A percentile compares a stretch with the other conserved stretches of the same genome.
Evolutionary conservation across 2,113 vertebrate species (phyloP).

Genomic region (Laterallus jamaicensis): DNA sequence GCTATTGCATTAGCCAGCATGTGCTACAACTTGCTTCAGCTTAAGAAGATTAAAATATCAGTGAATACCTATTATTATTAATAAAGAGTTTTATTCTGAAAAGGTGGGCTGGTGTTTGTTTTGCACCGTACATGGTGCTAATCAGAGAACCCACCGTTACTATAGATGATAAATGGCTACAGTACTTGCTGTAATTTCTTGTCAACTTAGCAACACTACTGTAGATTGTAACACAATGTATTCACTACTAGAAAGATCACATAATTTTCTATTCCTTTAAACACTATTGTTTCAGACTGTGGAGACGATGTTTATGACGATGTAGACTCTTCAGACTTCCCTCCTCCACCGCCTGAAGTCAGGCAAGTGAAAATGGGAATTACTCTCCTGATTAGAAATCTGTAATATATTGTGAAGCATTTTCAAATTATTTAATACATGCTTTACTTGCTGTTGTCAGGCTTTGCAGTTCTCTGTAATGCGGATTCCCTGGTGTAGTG

Average conservation of each 20-base stretch:
- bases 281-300: conserved; percentile 47
- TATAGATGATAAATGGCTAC: neutral
- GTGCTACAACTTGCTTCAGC: neutral
- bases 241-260: neutral
- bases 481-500: neutral
- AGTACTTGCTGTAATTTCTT: neutral
- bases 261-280: neutral
- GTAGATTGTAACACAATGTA: neutral
- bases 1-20: neutral
- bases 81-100: neutral
- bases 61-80: neutral
- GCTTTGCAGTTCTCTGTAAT: neutral
- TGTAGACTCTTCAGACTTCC: conserved; percentile 78
- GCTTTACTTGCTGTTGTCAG: neutral
- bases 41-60: neutral
- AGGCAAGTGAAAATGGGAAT: conserved; percentile 73
- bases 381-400: neutral
- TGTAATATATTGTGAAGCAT: neutral
- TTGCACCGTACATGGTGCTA: neutral
- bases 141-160: neutral
- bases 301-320: conserved; percentile 89
- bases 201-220: neutral
- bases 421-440: neutral
- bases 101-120: neutral
- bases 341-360: conserved; percentile 61